Percentiles rank a stretch among this genome's conserved stretches.
phyloP scores from a whole-genome alignment of 23 tunicate species.

The Corella eumyota region DNA sequence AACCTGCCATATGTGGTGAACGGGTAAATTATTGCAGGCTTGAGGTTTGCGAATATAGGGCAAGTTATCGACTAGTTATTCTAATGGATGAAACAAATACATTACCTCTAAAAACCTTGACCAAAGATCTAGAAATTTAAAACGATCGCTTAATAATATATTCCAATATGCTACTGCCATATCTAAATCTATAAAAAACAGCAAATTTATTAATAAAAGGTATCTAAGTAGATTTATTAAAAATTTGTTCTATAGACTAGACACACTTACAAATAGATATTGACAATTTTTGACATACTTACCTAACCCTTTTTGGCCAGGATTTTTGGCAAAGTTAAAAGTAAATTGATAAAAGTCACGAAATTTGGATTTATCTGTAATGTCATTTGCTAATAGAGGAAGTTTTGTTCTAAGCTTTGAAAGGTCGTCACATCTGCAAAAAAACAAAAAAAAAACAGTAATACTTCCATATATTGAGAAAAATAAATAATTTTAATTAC shows the following conservation, averaged over 20 bases:
- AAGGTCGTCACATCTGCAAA: conserved; percentile 69
- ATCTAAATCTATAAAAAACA: conserved; percentile 50
- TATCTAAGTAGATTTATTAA: neutral
- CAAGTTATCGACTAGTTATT: no score
- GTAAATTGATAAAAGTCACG: conserved; percentile 91
- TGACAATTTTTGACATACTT: no score
- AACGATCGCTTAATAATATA: conserved; percentile 63
- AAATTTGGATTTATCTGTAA: conserved; percentile 50
- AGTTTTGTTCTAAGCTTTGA: conserved; percentile 70
- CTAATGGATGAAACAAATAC: neutral
- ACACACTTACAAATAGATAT: no score
- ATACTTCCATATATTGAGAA: no score
- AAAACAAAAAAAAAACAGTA: no score
- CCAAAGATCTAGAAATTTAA: conserved; percentile 84
- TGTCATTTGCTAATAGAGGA: conserved; percentile 64
- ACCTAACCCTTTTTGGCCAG: conserved; percentile 83
- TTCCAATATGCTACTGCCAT: conserved; percentile 96
- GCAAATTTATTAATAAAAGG: neutral
- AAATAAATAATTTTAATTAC: no score
- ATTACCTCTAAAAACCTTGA: conserved; percentile 42
- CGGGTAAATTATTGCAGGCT: no score
- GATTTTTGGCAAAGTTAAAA: conserved; percentile 88
- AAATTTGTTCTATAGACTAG: no score
- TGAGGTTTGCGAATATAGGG: no score
- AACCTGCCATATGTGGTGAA: no score